Conservation (phyloP, 2,797 vertebrate species). For the Myotis vivesi region DNA sequence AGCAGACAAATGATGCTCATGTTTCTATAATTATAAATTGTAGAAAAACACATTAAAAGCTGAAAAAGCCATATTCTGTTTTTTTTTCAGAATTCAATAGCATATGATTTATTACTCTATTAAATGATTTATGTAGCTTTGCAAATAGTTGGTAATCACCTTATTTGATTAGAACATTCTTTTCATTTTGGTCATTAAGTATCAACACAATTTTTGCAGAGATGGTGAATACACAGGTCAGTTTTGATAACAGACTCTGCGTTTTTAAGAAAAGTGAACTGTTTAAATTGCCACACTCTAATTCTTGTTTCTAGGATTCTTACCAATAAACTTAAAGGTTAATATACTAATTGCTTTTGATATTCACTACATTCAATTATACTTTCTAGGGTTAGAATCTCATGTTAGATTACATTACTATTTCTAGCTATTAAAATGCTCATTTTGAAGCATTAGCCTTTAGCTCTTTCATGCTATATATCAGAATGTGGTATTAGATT, state of each 20-base stretch:
- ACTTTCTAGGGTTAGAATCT: neutral
- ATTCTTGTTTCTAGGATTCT: conserved; percentile 35
- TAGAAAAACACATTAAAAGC: conserved; percentile 55
- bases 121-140: neutral
- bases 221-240: neutral
- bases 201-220: conserved; percentile 37
- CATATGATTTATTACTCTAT: conserved; percentile 42
- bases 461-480: neutral
- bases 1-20: conserved; percentile 33
- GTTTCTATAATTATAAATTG: conserved; percentile 56
- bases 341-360: neutral
- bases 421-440: conserved; percentile 4
- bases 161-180: conserved; percentile 22
- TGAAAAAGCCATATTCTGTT: conserved; percentile 13
- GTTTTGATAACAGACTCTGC: neutral
- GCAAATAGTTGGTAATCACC: neutral
- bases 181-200: conserved; percentile 26
- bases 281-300: neutral
- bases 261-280: neutral
- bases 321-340: conserved; percentile 12
- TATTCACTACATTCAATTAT: neutral
- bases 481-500: neutral
- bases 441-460: neutral
- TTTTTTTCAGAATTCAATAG: conserved; percentile 23
- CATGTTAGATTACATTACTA: neutral